These are phyloP conservation scores for Lithobates sylvaticus DNA, from an alignment of 2,797 vertebrate genomes.

Conservation along the genomic window DNA sequence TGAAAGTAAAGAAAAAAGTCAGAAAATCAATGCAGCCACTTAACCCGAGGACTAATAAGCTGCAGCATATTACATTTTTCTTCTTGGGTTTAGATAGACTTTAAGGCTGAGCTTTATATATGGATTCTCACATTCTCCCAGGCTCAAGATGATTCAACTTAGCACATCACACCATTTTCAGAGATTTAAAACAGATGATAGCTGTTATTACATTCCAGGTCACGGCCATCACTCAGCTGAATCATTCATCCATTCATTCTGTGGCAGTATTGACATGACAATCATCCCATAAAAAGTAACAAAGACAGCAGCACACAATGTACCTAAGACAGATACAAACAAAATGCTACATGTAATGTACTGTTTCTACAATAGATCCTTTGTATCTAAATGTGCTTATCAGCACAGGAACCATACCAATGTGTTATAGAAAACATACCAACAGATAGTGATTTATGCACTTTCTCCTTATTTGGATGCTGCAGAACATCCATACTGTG, in stretches of 20 bases:
- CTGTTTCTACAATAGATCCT: background rate
- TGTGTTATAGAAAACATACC: background rate
- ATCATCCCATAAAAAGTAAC: background rate
- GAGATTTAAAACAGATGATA: background rate
- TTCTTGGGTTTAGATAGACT: background rate
- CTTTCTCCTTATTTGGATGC: background rate
- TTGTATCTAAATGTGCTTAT: background rate
- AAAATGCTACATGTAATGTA: background rate
- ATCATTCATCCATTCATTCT: background rate
- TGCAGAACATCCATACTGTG: background rate
- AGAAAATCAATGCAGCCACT: too few relatives aligned
- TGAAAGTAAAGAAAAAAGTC: too few relatives aligned
- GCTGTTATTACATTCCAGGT: background rate
- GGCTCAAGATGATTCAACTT: background rate
- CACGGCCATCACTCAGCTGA: slow-evolving; percentile 17
- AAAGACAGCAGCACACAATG: background rate
- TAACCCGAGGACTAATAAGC: too few relatives aligned
- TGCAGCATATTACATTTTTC: background rate
- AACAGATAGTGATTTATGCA: background rate
- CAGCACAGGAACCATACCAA: background rate
- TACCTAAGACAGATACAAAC: background rate
- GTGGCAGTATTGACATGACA: background rate
- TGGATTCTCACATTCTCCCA: background rate
- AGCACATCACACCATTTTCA: background rate
- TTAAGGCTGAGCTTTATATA: background rate